These are phyloP conservation scores for Macropodus opercularis DNA, from an alignment of 2,797 vertebrate species.

Conservation along the genomic window DNA sequence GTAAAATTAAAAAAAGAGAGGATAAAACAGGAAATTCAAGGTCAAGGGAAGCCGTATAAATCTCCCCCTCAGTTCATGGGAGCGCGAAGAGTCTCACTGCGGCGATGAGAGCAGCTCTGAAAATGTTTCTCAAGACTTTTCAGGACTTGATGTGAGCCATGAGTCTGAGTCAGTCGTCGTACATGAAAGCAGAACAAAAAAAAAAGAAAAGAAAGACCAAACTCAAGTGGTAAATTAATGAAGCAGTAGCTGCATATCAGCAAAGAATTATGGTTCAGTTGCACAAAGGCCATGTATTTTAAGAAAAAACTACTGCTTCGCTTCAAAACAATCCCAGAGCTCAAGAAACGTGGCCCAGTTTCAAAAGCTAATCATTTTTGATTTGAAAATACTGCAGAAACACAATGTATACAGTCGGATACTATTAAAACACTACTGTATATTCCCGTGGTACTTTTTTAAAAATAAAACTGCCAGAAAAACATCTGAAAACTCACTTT, in stretches of 20 bases:
- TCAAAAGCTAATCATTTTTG: conserved; percentile 22
- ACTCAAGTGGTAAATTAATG: not conserved
- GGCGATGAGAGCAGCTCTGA: conserved; percentile 53
- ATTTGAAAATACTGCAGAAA: conserved; percentile 7
- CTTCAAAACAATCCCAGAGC: not conserved
- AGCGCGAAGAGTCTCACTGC: conserved; percentile 29
- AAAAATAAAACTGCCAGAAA: conserved; percentile 12
- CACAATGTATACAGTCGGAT: conserved; percentile 13
- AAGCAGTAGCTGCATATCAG: not conserved
- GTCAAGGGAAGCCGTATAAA: conserved; percentile 56
- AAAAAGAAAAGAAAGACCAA: not conserved
- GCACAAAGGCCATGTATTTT: not conserved
- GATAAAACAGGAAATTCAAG: conserved; percentile 62
- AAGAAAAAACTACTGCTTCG: not conserved
- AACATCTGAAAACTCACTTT: conserved; percentile 16
- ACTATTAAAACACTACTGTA: conserved; percentile 6
- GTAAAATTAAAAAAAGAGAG: conserved; percentile 35
- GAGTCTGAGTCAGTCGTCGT: conserved; percentile 17
- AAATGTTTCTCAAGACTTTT: conserved; percentile 60
- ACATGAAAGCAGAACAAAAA: not conserved
- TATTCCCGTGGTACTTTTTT: conserved; percentile 2
- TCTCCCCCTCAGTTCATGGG: conserved; percentile 49
- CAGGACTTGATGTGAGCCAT: conserved; percentile 41
- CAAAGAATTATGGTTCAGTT: not conserved
- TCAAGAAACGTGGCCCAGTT: not conserved